A percentile compares a stretch with the other conserved stretches of the same genome.
Conservation (phyloP, 2,113 vertebrate genomes). For the Ctenomys sociabilis region DNA sequence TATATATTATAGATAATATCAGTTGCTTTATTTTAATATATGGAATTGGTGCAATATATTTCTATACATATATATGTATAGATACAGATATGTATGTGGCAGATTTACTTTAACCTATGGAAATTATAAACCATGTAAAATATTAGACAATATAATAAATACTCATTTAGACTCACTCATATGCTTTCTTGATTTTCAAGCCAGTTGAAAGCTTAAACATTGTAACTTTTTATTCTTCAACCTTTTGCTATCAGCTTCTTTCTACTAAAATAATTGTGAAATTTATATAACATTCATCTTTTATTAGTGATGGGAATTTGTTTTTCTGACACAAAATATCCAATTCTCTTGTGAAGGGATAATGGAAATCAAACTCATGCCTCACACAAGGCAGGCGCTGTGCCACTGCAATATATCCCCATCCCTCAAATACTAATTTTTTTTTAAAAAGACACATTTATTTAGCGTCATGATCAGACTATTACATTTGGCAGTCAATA, state of each 20-base stretch:
- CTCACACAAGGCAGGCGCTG: no score
- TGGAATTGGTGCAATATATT: no score
- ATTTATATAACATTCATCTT: neutral
- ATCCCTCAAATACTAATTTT: no score
- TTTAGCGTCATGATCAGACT: no score
- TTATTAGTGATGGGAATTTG: neutral
- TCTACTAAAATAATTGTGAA: neutral
- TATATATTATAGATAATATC: neutral
- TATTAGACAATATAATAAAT: neutral
- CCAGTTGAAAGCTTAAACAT: neutral
- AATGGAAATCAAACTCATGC: no score
- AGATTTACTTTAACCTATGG: no score
- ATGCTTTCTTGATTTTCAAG: neutral
- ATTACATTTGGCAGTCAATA: no score
- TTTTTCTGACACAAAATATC: neutral
- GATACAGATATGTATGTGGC: no score
- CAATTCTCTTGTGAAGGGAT: no score
- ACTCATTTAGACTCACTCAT: neutral
- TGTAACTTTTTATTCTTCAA: neutral
- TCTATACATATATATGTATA: no score
- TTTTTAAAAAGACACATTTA: no score
- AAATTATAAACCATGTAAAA: neutral
- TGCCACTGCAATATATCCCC: no score
- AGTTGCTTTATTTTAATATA: neutral
- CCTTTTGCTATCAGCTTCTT: neutral